phyloP scores from a whole-genome alignment of 2,113 vertebrate species.

The Sterrhoptilus dennistouni region DNA sequence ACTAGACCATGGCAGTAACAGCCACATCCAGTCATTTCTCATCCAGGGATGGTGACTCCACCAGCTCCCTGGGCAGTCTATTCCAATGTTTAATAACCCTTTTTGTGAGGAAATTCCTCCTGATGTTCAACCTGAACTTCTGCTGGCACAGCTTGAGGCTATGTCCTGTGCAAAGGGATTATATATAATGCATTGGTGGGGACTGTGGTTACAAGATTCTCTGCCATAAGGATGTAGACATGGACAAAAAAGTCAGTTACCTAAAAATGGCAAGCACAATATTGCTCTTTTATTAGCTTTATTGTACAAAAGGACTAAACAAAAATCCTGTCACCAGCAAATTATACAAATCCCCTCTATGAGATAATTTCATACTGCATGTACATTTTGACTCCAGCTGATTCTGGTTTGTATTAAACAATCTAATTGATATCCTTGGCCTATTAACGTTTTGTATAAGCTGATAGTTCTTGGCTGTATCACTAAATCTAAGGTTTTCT shows the following conservation, averaged over 20 bases:
- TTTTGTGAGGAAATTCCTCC: not conserved
- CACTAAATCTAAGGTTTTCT: not conserved
- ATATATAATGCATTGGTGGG: not conserved
- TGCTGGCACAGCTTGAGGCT: not conserved
- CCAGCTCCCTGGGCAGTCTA: not conserved
- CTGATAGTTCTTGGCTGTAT: not conserved
- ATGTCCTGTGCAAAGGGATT: not conserved
- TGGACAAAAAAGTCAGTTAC: not conserved
- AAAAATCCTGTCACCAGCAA: not conserved
- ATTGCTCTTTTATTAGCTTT: not conserved
- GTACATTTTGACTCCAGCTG: not conserved
- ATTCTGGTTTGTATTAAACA: not conserved
- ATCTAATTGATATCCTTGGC: not conserved
- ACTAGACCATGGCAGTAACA: not conserved
- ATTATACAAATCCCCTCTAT: not conserved
- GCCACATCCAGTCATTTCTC: not conserved
- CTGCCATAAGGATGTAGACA: not conserved
- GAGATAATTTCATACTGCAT: not conserved
- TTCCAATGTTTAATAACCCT: not conserved
- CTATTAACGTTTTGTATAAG: not conserved
- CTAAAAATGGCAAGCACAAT: not conserved
- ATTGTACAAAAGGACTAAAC: not conserved
- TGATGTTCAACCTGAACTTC: not conserved
- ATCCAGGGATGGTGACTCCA: not conserved
- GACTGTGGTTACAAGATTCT: not conserved